These are phyloP conservation scores for Apis florea DNA, from an alignment of 1,140 invertebrate genomes.

Conservation along the genomic window DNA sequence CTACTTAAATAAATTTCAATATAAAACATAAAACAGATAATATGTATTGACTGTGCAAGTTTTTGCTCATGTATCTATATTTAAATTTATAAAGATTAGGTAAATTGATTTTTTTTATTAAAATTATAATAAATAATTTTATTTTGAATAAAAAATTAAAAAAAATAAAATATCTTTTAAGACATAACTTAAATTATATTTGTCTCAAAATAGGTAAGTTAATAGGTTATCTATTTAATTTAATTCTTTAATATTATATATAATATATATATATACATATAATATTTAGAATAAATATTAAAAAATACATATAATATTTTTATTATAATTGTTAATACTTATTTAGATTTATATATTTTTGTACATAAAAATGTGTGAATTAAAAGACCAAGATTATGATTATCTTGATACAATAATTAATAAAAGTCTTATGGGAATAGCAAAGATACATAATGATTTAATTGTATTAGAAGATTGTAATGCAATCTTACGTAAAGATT, in stretches of 20 bases:
- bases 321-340: not conserved
- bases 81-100: not conserved
- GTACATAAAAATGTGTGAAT: not conserved
- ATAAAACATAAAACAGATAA: not conserved
- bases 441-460: conserved; percentile 78
- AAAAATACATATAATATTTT: not conserved
- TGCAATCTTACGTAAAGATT: conserved; percentile 80
- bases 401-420: conserved; percentile 73
- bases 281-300: not conserved
- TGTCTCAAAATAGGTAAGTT: not conserved
- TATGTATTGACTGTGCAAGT: not conserved
- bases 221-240: not conserved
- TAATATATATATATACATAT: not conserved
- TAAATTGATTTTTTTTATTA: not conserved
- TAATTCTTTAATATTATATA: not conserved
- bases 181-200: not conserved
- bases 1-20: not conserved
- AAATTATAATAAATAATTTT: not conserved
- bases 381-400: conserved; percentile 35
- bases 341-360: not conserved
- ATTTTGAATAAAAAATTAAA: not conserved
- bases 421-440: conserved; percentile 80
- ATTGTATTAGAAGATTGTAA: conserved; percentile 76
- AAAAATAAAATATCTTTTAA: not conserved
- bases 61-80: too few relatives aligned